Conservation (phyloP, 2,113 vertebrate species). For the Parus major region DNA sequence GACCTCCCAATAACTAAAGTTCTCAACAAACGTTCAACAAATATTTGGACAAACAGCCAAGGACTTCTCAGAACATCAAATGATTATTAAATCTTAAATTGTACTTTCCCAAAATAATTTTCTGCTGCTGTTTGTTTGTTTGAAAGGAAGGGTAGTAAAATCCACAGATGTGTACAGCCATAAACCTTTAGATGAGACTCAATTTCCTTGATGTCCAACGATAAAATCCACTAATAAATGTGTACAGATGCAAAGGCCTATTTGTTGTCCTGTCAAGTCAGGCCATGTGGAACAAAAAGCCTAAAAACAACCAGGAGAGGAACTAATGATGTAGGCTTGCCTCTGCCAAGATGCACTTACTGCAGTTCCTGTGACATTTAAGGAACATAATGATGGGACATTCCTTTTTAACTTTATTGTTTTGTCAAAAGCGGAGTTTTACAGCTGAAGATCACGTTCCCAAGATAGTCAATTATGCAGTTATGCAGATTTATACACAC, state of each 20-base stretch:
- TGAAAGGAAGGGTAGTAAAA: conserved; percentile 58
- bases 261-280: conserved; percentile 66
- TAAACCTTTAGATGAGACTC: conserved; percentile 64
- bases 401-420: conserved; percentile 68
- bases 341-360: conserved; percentile 63
- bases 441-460: conserved; percentile 64
- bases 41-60: conserved; percentile 47
- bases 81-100: conserved; percentile 63
- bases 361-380: conserved; percentile 66
- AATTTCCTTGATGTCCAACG: conserved; percentile 59
- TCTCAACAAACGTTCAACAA: conserved; percentile 10
- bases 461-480: conserved; percentile 25
- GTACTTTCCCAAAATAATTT: conserved; percentile 61
- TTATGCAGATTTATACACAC: conserved; percentile 54
- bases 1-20: neutral
- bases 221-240: conserved; percentile 63
- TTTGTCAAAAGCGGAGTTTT: conserved; percentile 50
- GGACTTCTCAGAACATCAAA: conserved; percentile 50
- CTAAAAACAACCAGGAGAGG: conserved; percentile 59
- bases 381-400: conserved; percentile 60
- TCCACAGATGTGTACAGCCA: conserved; percentile 46
- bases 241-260: conserved; percentile 59
- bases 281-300: conserved; percentile 55
- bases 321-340: conserved; percentile 50
- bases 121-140: conserved; percentile 60